Evolutionary conservation across 2,797 vertebrate species (phyloP), one percentile per base, ranked within the genome.

Genomic region (Hipposideros larvatus): DNA sequence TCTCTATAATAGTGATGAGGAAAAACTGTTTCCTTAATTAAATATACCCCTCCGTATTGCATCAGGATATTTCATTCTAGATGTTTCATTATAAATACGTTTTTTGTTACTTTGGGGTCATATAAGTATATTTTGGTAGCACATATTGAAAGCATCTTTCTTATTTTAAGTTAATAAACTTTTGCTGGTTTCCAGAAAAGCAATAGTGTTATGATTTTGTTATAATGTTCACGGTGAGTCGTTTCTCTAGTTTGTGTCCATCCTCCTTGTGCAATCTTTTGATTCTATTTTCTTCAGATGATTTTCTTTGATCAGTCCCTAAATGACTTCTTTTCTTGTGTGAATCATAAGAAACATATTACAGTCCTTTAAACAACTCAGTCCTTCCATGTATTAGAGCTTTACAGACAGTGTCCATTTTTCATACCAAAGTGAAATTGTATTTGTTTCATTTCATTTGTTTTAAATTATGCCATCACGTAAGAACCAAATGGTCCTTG

Each of bases 231-330:
- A 74, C 34, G 34, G 34, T 78, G 31, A 84, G 19, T 1, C 37
- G 4, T 92, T 87, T 86, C n/a, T 61, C 43, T 74, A 59, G 5
- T 79, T 70, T 91, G 46, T 16, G 53, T 96, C 55, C 21, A 14
- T 95, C 95, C 48, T 95, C 51, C 31, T 68, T 73, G 43, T 82
- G 53, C 6, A 79, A 85, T 79, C 43, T 96, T 94, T 92, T 66
- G 18, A 73, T 88, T 88, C 71, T 79, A 3, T 82, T 96, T 94
- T 96, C 65, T 73, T 94, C 90, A 91, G 77, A 93, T 97, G 84
- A 95, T 95, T 97, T 92, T 90, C 89, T 96, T 96, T 97, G 91
- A 96, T 96, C 94, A 94, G 16, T n/a, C 70, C 95, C 82, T 96
- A 86, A 94, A 53, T 91, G 68, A 13, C 21, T 15, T 90, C 87